phyloP scores from a whole-genome alignment of 2,113 vertebrate genomes.

The Microtus ochrogaster region DNA sequence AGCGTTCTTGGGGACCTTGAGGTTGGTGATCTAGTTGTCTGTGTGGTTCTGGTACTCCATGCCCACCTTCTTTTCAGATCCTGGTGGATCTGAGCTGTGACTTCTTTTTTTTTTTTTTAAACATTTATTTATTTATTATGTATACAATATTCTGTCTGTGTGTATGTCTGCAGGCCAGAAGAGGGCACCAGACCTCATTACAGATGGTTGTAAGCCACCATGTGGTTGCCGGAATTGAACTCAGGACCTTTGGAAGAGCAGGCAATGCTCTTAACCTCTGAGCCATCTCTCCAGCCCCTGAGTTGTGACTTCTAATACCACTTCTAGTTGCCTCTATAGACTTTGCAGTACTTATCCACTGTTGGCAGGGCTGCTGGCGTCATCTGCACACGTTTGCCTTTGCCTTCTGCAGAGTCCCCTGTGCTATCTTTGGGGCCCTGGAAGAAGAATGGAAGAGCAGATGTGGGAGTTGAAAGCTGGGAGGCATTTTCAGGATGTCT shows the following conservation, averaged over 20 bases:
- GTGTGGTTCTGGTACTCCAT: not conserved
- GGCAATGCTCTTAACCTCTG: too few species aligned
- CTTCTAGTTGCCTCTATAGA: constrained; percentile 91
- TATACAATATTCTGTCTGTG: too few species aligned
- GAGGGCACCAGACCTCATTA: too few species aligned
- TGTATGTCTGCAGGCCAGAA: too few species aligned
- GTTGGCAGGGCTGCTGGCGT: constrained; percentile 89
- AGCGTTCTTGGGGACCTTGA: not conserved
- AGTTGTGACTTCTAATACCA: constrained; percentile 95
- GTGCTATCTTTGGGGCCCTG: constrained; percentile 88
- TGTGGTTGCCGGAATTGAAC: too few species aligned
- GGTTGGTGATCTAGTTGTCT: not conserved
- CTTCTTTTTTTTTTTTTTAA: too few species aligned
- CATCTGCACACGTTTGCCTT: constrained; percentile 95
- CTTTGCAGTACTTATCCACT: constrained; percentile 92
- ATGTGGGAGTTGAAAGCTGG: constrained; percentile 88
- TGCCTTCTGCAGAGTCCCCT: constrained; percentile 92
- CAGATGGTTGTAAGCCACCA: too few species aligned
- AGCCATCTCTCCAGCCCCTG: too few species aligned
- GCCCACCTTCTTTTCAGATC: not conserved
- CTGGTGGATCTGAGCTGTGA: constrained; percentile 89
- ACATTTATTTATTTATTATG: too few species aligned
- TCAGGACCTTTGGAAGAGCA: too few species aligned
- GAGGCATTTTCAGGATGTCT: constrained; percentile 86
- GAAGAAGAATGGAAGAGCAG: constrained; percentile 75